Evolutionary conservation across 2,888 invertebrate genomes (phyloP).

Genomic region (Hirtodrosophila alboralis): DNA sequence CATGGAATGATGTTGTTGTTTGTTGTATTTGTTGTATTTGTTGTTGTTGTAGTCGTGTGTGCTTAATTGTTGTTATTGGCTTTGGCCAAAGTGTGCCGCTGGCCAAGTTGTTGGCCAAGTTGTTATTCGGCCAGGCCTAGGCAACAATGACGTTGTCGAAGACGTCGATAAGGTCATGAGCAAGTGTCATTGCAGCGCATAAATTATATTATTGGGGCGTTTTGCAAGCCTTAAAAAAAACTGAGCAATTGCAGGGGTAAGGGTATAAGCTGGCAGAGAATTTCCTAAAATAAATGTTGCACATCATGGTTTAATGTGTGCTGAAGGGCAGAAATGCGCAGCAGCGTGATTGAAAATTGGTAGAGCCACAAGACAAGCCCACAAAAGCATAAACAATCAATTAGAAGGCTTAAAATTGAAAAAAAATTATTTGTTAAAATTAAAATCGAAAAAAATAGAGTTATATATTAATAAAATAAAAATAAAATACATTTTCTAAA

Average conservation of each 20-base stretch:
- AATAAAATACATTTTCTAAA: too few relatives aligned
- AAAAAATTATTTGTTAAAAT: not conserved
- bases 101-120: conserved; percentile 48
- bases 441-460: too few relatives aligned
- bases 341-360: conserved; percentile 40
- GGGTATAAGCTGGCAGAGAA: not conserved
- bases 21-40: conserved; percentile 6
- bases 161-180: conserved; percentile 76
- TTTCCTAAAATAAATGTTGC: conserved; percentile 35
- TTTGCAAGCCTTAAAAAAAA: conserved; percentile 6
- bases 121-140: conserved; percentile 34
- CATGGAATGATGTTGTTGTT: conserved; percentile 36
- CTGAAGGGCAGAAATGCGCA: conserved; percentile 50
- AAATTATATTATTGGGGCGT: conserved; percentile 65
- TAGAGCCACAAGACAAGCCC: conserved; percentile 11
- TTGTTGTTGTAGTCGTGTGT: conserved; percentile 44
- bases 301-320: conserved; percentile 35
- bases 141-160: conserved; percentile 30
- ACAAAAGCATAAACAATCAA: conserved; percentile 22
- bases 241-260: too few relatives aligned
- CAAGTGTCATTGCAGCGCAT: conserved; percentile 79
- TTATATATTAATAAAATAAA: too few relatives aligned
- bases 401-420: conserved; percentile 2
- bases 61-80: conserved; percentile 79
- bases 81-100: conserved; percentile 63